Evolutionary conservation across 92 coral and sea anemone genomes (phyloP).

Genomic region (Zoanthus solanderi): DNA sequence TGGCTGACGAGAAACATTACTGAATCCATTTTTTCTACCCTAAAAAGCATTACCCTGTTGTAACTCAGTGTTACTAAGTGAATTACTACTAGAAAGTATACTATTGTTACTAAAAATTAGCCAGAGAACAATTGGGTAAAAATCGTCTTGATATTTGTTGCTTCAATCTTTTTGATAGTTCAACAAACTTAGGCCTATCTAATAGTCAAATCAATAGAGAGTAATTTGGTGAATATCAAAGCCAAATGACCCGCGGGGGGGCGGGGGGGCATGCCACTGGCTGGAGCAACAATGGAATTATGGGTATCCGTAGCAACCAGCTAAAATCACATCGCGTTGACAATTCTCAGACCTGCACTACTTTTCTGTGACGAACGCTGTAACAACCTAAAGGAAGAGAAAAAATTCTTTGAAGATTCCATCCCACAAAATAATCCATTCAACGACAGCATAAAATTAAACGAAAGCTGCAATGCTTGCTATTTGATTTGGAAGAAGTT

Average conservation of each 20-base stretch:
- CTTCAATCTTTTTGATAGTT: constrained; percentile 16
- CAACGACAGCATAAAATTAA: neutral
- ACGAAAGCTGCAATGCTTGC: no score
- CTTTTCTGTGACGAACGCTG: constrained; percentile 79
- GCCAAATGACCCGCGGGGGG: constrained; percentile 89
- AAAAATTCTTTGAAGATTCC: neutral
- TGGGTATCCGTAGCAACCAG: constrained; percentile 83
- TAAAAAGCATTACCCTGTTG: no score
- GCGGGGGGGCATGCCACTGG: constrained; percentile 86
- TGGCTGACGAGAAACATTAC: no score
- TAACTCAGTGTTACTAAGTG: no score
- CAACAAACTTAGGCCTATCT: no score
- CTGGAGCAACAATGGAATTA: constrained; percentile 85
- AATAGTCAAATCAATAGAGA: no score
- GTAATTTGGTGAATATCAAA: constrained; percentile 78
- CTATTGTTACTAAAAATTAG: neutral
- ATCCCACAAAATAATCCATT: neutral
- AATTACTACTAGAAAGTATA: neutral
- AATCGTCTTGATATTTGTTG: constrained; percentile 35
- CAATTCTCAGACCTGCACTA: constrained; percentile 89
- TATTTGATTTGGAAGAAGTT: no score
- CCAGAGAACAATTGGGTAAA: neutral
- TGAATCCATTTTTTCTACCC: no score
- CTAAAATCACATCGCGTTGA: constrained; percentile 89
- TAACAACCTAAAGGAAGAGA: constrained; percentile 64